Evolutionary conservation across 2,797 vertebrate species (phyloP).

Genomic region (Acridotheres tristis): DNA sequence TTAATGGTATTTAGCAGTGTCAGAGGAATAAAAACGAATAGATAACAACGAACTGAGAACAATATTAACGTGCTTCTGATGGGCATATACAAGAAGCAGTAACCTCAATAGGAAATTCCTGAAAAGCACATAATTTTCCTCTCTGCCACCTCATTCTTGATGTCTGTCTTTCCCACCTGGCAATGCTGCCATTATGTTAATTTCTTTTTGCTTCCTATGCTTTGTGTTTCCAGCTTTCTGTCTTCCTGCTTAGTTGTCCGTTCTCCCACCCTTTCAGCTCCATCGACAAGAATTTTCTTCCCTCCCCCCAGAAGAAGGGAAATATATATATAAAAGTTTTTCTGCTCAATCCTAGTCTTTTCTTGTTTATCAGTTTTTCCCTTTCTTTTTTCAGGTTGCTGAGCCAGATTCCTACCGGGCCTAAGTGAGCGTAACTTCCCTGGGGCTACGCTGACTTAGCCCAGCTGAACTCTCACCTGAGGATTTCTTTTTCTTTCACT

Average conservation of each 20-base stretch:
- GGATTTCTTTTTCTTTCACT: slow-evolving; percentile 28
- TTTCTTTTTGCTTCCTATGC: background rate
- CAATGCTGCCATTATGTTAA: background rate
- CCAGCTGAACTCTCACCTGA: slow-evolving; percentile 36
- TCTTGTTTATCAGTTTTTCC: slow-evolving; percentile 38
- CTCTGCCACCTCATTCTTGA: background rate
- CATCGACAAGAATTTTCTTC: background rate
- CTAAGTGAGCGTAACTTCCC: slow-evolving; percentile 57
- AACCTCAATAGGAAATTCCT: background rate
- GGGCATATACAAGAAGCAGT: background rate
- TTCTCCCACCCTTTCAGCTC: background rate
- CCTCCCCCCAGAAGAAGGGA: background rate
- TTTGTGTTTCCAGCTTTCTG: background rate
- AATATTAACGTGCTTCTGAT: background rate
- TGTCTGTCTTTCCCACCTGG: background rate
- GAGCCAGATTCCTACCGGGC: slow-evolving; percentile 22
- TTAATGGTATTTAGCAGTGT: background rate
- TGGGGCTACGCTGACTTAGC: slow-evolving; percentile 47
- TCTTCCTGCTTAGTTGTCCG: background rate
- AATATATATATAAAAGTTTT: background rate
- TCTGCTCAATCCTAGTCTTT: background rate
- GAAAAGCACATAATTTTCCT: background rate
- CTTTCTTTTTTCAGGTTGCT: slow-evolving; percentile 56
- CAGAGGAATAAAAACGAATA: background rate
- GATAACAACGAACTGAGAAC: background rate